Evolutionary conservation across 1,140 invertebrate genomes (phyloP).

Genomic region (Sminthurides bifidus): DNA sequence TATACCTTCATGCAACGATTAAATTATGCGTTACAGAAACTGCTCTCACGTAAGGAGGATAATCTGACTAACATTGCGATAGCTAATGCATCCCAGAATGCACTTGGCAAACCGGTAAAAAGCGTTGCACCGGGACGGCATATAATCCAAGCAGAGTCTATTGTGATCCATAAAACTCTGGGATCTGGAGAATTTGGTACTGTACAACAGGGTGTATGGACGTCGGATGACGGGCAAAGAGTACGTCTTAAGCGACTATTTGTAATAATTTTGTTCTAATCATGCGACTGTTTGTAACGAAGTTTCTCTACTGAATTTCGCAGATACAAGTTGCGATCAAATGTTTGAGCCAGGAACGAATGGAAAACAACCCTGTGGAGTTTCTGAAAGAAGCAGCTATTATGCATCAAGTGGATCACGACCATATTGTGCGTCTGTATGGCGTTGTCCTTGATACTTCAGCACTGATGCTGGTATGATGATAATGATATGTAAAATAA

Average conservation of each 20-base stretch:
- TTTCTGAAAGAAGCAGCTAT: slow-evolving; percentile 96
- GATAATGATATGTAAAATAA: not conserved
- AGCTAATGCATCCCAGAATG: slow-evolving; percentile 37
- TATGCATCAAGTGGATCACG: slow-evolving; percentile 94
- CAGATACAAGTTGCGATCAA: slow-evolving; percentile 95
- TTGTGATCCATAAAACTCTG: slow-evolving; percentile 86
- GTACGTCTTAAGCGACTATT: slow-evolving; percentile 39
- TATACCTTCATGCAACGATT: not conserved
- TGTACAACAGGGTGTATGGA: slow-evolving; percentile 96
- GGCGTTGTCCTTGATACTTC: slow-evolving; percentile 92
- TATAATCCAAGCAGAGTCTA: slow-evolving; percentile 86
- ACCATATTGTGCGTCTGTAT: slow-evolving; percentile 91
- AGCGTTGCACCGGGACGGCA: slow-evolving; percentile 67
- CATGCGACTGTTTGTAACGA: too few relatives aligned
- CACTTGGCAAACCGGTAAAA: slow-evolving; percentile 23
- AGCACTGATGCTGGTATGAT: slow-evolving; percentile 75
- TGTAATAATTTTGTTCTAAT: too few relatives aligned
- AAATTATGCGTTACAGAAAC: slow-evolving; percentile 14
- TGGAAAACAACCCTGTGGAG: slow-evolving; percentile 90
- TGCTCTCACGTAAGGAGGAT: slow-evolving; percentile 35
- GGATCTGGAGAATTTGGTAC: slow-evolving; percentile 95
- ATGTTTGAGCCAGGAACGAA: slow-evolving; percentile 79
- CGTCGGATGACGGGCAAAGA: slow-evolving; percentile 76
- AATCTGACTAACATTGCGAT: slow-evolving; percentile 34
- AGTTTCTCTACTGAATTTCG: not conserved